Percentiles rank a stretch among this genome's conserved stretches.
phyloP scores from a whole-genome alignment of 1,140 invertebrate genomes.

The Paralvinella palmiformis region DNA sequence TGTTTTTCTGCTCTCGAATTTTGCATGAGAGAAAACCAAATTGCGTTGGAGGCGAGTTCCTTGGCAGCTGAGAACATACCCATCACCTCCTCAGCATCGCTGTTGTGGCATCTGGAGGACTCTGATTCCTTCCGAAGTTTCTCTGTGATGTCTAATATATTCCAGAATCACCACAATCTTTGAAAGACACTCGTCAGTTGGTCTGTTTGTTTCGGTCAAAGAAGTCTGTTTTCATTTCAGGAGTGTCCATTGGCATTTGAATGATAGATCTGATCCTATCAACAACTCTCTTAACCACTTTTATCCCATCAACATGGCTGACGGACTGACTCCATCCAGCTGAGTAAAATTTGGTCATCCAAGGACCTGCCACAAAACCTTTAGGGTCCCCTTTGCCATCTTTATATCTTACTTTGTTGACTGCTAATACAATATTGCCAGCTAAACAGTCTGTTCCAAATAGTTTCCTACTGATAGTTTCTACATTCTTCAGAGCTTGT shows the following conservation, averaged over 20 bases:
- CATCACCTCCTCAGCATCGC: background rate
- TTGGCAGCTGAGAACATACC: background rate
- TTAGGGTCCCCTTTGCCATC: conserved; percentile 15
- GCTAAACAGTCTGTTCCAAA: background rate
- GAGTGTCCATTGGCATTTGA: background rate
- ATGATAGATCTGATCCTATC: background rate
- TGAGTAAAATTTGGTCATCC: background rate
- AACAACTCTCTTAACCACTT: conserved; percentile 2
- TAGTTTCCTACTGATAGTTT: background rate
- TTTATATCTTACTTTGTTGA: conserved; percentile 12
- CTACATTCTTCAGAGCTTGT: background rate
- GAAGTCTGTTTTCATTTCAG: background rate
- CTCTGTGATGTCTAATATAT: background rate
- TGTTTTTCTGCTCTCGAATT: too few relatives aligned
- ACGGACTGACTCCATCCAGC: too few relatives aligned
- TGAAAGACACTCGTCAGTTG: background rate
- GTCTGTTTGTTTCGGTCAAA: background rate
- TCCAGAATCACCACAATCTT: background rate
- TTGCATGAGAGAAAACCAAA: too few relatives aligned
- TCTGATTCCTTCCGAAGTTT: background rate
- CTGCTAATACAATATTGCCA: conserved; percentile 2
- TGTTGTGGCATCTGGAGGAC: background rate
- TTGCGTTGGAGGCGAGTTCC: too few relatives aligned
- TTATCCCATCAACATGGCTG: too few relatives aligned
- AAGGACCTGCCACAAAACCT: conserved; percentile 1